These are phyloP conservation scores for Coracopsis vasa DNA, from an alignment of 2,113 vertebrate genomes.

Conservation along the genomic window DNA sequence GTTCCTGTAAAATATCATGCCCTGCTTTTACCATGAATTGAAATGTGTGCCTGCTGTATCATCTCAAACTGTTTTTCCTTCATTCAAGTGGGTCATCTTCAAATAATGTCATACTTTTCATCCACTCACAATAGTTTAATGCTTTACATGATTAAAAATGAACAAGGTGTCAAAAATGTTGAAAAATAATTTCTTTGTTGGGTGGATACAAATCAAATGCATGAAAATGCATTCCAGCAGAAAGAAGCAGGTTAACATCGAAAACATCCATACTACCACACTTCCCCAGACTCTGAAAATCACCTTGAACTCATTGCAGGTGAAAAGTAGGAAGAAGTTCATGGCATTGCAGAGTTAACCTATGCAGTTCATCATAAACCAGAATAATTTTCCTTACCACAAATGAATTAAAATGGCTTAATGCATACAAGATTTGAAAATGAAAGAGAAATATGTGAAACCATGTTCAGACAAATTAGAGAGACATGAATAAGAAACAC, in stretches of 20 bases:
- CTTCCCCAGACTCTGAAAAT: background rate
- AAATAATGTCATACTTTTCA: background rate
- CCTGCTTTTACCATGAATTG: background rate
- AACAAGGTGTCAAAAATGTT: background rate
- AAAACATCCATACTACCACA: background rate
- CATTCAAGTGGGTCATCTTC: background rate
- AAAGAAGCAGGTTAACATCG: background rate
- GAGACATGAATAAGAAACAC: background rate
- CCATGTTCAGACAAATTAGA: background rate
- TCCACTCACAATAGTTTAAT: background rate
- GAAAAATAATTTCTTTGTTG: background rate
- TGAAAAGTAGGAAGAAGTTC: background rate
- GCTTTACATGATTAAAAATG: background rate
- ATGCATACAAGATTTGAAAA: background rate
- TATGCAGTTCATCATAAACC: background rate
- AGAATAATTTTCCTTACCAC: background rate
- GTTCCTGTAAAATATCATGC: background rate
- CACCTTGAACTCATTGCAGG: background rate
- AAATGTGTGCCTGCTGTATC: background rate
- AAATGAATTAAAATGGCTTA: background rate
- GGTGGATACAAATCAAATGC: background rate
- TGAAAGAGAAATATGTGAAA: background rate
- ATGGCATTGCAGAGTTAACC: background rate
- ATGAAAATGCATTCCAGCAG: background rate
- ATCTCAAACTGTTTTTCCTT: background rate